Evolutionary conservation across 2,888 invertebrate genomes (phyloP).

Genomic region (Hirtodrosophila trivittata): DNA sequence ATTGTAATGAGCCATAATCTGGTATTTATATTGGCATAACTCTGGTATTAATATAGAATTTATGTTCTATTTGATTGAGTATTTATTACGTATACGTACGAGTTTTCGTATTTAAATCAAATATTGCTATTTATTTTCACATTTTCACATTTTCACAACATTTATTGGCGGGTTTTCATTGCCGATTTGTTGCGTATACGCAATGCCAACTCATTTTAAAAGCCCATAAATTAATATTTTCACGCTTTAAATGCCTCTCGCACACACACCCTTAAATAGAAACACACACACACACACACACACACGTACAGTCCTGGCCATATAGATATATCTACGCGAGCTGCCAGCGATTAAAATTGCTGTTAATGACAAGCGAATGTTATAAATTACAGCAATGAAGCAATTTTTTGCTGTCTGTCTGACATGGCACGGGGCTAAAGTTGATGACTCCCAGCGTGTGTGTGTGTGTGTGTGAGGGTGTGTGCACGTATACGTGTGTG

Average conservation of each 20-base stretch:
- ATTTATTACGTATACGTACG: conserved; percentile 35
- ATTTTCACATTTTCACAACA: too few species aligned
- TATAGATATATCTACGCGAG: conserved; percentile 31
- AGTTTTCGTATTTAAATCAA: conserved; percentile 53
- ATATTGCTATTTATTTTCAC: conserved; percentile 49
- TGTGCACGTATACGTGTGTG: conserved; percentile 32
- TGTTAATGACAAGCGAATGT: conserved; percentile 81
- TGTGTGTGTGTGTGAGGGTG: conserved; percentile 14
- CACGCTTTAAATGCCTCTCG: conserved; percentile 69
- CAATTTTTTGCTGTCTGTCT: conserved; percentile 61
- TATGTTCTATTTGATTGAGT: conserved; percentile 51
- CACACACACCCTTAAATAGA: conserved; percentile 27
- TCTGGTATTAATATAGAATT: conserved; percentile 51
- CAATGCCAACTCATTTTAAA: conserved; percentile 60
- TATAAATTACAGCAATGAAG: conserved; percentile 80
- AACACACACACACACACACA: conserved; percentile 30
- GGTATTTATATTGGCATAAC: conserved; percentile 43
- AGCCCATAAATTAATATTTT: conserved; percentile 74
- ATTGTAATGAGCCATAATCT: conserved; percentile 4
- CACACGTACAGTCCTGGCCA: conserved; percentile 21
- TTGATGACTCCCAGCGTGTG: conserved; percentile 39
- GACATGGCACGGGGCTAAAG: conserved; percentile 39
- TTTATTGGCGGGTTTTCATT: conserved; percentile 59
- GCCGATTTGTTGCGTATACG: conserved; percentile 46
- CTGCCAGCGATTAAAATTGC: conserved; percentile 72